Evolutionary conservation across 2,888 invertebrate species (phyloP).

Genomic region (Melanostoma mellinum): DNA sequence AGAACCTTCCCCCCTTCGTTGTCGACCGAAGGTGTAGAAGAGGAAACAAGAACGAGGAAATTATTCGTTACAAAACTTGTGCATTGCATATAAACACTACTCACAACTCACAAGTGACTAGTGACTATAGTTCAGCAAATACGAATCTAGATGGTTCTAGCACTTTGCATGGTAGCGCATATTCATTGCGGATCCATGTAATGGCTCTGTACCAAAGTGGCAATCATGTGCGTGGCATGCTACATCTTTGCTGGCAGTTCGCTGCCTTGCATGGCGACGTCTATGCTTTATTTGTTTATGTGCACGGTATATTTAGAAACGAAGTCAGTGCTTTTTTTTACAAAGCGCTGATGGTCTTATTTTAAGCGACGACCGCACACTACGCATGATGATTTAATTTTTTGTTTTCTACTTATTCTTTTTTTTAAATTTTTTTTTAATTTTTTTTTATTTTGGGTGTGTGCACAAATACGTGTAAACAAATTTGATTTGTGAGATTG

Average conservation of each 20-base stretch:
- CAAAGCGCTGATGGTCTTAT: slow-evolving; percentile 66
- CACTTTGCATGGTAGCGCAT: slow-evolving; percentile 28
- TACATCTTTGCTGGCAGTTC: slow-evolving; percentile 57
- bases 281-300: slow-evolving; percentile 69
- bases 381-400: slow-evolving; percentile 58
- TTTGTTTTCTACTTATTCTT: not conserved
- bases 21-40: not conserved
- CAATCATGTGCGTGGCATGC: slow-evolving; percentile 40
- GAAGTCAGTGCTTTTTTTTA: slow-evolving; percentile 62
- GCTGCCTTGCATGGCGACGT: slow-evolving; percentile 58
- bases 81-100: no score
- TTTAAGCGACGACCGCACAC: slow-evolving; percentile 69
- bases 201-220: slow-evolving; percentile 63
- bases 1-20: slow-evolving; percentile 37
- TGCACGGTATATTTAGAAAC: slow-evolving; percentile 68
- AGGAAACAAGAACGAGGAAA: no score
- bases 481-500: slow-evolving; percentile 46
- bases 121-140: not conserved
- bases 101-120: no score
- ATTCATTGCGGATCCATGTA: slow-evolving; percentile 60
- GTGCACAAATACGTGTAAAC: slow-evolving; percentile 43
- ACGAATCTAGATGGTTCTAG: slow-evolving; percentile 16
- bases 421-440: not conserved
- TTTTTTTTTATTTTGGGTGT: slow-evolving; percentile 13
- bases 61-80: no score